Evolutionary conservation across 37 sponge, comb jelly and placozoan genomes (phyloP).

Genomic region (Amphimedon queenslandica): DNA sequence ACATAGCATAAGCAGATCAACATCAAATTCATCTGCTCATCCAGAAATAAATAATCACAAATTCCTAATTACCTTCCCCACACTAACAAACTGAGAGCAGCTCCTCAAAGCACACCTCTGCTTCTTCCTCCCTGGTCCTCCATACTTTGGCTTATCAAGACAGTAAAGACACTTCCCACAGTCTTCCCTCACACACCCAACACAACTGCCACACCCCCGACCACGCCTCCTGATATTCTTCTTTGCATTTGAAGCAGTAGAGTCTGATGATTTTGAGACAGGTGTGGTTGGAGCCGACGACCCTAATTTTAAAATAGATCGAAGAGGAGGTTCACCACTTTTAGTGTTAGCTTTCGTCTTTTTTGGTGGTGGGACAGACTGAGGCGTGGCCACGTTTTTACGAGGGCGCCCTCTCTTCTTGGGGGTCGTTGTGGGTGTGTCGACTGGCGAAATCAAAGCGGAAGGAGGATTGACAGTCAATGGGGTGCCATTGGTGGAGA

Average conservation of each 20-base stretch:
- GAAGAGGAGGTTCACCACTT: not conserved
- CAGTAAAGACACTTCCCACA: constrained; percentile 64
- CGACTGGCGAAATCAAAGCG: no score
- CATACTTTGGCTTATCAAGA: constrained; percentile 66
- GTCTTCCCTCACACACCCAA: constrained; percentile 47
- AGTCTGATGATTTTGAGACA: not conserved
- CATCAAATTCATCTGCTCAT: no score
- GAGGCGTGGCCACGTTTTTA: not conserved
- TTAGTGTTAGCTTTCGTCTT: not conserved
- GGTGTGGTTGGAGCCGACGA: not conserved
- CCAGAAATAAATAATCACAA: no score
- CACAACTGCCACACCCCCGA: constrained; percentile 38
- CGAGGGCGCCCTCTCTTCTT: constrained; percentile 9
- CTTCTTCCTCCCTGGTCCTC: constrained; percentile 67
- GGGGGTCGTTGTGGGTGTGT: not conserved
- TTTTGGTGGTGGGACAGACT: not conserved
- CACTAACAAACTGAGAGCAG: constrained; percentile 49
- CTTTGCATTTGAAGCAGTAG: no score
- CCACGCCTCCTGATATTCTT: constrained; percentile 5
- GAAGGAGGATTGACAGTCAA: no score
- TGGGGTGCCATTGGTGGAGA: not conserved
- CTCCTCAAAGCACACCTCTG: constrained; percentile 47
- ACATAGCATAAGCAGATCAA: no score
- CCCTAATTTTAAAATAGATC: not conserved
- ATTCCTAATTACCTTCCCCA: no score